phyloP scores from a whole-genome alignment of 2,797 vertebrate genomes.

The Pyrocephalus nanus region DNA sequence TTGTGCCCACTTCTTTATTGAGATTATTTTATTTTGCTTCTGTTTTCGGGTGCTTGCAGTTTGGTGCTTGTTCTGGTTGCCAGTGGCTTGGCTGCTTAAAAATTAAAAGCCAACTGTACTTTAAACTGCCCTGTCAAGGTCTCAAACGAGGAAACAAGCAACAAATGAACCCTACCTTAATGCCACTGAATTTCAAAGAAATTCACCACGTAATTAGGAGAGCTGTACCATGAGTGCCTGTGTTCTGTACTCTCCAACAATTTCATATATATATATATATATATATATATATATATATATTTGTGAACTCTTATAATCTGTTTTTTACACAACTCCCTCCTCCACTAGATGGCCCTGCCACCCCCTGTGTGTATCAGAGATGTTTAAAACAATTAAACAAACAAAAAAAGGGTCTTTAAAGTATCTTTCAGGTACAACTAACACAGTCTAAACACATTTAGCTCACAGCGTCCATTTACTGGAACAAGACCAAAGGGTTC shows the following conservation, averaged over 20 bases:
- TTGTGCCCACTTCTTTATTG: neutral
- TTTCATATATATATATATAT: neutral
- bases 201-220: neutral
- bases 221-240: rapidly evolving
- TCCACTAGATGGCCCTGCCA: slow-evolving; percentile 59
- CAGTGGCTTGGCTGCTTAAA: neutral
- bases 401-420: neutral
- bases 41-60: neutral
- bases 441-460: neutral
- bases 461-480: neutral
- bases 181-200: neutral
- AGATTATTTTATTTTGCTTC: neutral
- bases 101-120: neutral
- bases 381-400: neutral
- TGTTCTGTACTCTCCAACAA: neutral
- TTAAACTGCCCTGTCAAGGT: neutral
- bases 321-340: neutral
- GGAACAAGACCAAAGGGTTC: neutral
- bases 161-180: neutral
- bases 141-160: neutral
- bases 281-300: neutral
- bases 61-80: neutral
- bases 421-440: neutral
- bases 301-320: no score
- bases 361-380: neutral